These are phyloP conservation scores for Drosophila helvetica DNA, from an alignment of 2,888 invertebrate genomes.

Conservation along the genomic window DNA sequence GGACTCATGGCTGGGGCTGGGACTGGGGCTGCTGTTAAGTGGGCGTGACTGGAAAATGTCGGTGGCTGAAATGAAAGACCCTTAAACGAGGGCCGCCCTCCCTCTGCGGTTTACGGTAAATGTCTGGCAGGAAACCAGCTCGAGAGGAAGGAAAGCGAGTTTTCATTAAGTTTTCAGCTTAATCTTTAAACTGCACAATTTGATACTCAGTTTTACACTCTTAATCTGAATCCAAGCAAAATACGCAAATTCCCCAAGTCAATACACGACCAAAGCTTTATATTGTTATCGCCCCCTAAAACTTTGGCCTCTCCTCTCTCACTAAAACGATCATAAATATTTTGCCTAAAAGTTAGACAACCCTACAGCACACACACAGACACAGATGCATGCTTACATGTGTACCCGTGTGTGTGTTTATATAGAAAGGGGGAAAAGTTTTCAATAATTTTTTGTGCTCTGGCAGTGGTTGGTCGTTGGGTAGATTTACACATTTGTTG, in stretches of 20 bases:
- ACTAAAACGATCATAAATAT: slow-evolving; percentile 75
- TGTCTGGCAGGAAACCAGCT: slow-evolving; percentile 26
- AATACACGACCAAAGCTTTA: slow-evolving; percentile 39
- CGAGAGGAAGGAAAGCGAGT: background rate
- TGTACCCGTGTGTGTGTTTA: background rate
- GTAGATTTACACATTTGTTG: slow-evolving; percentile 77
- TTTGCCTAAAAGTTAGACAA: slow-evolving; percentile 72
- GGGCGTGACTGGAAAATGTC: slow-evolving; percentile 63
- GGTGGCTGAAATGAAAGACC: slow-evolving; percentile 1
- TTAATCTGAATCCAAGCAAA: slow-evolving; percentile 26
- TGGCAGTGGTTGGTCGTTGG: slow-evolving; percentile 49
- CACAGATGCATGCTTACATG: slow-evolving; percentile 14
- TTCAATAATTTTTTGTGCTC: slow-evolving; percentile 61
- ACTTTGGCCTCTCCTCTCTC: slow-evolving; percentile 19
- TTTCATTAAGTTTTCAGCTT: slow-evolving; percentile 36
- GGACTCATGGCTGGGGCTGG: background rate
- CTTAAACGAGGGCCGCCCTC: background rate
- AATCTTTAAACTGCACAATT: slow-evolving; percentile 33
- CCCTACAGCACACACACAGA: slow-evolving; percentile 36
- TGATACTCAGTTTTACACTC: slow-evolving; percentile 32
- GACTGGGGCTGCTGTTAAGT: slow-evolving; percentile 51
- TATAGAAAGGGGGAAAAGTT: slow-evolving; percentile 41
- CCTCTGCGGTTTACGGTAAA: slow-evolving; percentile 24
- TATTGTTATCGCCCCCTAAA: slow-evolving; percentile 34
- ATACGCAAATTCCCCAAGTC: slow-evolving; percentile 25